Percentiles rank a stretch among this genome's conserved stretches.
Evolutionary conservation across 1,140 invertebrate species (phyloP).

Genomic region (Sitophilus oryzae): DNA sequence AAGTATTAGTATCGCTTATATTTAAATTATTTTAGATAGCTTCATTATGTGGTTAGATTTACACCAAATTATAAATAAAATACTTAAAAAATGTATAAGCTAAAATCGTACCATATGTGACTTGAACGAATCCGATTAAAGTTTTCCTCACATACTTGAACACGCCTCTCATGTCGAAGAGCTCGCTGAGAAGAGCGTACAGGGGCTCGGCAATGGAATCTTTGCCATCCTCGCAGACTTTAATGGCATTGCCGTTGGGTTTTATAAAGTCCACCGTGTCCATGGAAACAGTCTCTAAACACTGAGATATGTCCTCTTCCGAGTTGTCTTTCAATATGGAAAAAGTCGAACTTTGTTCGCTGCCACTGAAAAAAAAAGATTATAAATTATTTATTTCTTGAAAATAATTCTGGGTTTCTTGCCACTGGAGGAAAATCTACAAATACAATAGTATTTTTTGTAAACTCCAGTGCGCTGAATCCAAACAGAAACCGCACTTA

Average conservation of each 20-base stretch:
- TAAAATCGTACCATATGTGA: constrained; percentile 21
- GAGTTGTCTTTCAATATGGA: constrained; percentile 50
- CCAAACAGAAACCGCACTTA: no score
- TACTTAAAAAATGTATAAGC: no score
- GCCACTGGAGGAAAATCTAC: background rate
- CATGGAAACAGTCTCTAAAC: constrained; percentile 56
- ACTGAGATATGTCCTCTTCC: constrained; percentile 68
- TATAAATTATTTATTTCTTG: background rate
- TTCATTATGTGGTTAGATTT: no score
- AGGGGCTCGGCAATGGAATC: constrained; percentile 85
- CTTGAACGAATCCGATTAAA: constrained; percentile 83
- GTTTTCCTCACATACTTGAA: constrained; percentile 82
- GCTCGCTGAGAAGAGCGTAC: constrained; percentile 77
- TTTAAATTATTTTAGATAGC: no score
- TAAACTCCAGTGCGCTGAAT: no score
- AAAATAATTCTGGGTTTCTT: background rate
- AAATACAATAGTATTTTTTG: no score
- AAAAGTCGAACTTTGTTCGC: constrained; percentile 43
- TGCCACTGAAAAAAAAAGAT: constrained; percentile 30
- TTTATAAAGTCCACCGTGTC: constrained; percentile 44
- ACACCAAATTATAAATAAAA: no score
- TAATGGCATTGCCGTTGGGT: constrained; percentile 36
- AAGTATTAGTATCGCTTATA: no score
- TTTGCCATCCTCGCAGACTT: constrained; percentile 55
- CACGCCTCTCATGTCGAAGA: constrained; percentile 83